These are phyloP conservation scores for Peucedramus taeniatus DNA, from an alignment of 2,113 vertebrate genomes.

Conservation along the genomic window DNA sequence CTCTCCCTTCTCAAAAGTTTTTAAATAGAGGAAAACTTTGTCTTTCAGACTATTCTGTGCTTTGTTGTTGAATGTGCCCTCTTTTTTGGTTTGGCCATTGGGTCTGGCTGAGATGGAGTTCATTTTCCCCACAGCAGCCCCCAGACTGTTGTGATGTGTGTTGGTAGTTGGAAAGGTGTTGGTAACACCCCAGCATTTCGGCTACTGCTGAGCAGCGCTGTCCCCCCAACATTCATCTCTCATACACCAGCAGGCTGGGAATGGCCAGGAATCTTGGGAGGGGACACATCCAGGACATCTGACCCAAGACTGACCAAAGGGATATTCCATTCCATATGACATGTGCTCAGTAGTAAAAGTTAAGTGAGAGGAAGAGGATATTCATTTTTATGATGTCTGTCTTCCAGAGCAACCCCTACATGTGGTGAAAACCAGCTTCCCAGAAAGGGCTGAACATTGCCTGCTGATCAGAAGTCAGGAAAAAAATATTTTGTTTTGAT, in stretches of 20 bases:
- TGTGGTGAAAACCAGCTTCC: neutral
- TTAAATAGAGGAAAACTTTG: neutral
- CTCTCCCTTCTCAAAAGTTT: neutral
- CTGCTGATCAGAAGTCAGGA: neutral
- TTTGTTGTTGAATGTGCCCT: neutral
- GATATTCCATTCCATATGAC: too few relatives aligned
- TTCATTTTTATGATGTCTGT: accelerated
- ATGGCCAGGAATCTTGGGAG: neutral
- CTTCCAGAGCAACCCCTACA: accelerated
- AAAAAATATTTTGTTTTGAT: neutral
- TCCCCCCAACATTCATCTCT: accelerated
- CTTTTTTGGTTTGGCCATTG: neutral
- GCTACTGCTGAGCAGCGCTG: accelerated
- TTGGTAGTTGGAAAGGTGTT: neutral
- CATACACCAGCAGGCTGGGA: neutral
- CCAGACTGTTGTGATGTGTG: accelerated
- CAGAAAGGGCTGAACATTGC: neutral
- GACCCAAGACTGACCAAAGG: neutral
- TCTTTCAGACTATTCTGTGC: neutral
- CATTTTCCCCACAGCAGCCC: accelerated
- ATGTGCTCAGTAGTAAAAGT: neutral
- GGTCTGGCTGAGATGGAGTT: neutral
- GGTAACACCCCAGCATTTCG: accelerated
- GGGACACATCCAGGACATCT: neutral
- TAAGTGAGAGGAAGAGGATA: neutral